A percentile compares a stretch with the other conserved stretches of the same genome.
phyloP scores from a whole-genome alignment of 2,797 vertebrate genomes.

The Mormyrus hasselquistii region DNA sequence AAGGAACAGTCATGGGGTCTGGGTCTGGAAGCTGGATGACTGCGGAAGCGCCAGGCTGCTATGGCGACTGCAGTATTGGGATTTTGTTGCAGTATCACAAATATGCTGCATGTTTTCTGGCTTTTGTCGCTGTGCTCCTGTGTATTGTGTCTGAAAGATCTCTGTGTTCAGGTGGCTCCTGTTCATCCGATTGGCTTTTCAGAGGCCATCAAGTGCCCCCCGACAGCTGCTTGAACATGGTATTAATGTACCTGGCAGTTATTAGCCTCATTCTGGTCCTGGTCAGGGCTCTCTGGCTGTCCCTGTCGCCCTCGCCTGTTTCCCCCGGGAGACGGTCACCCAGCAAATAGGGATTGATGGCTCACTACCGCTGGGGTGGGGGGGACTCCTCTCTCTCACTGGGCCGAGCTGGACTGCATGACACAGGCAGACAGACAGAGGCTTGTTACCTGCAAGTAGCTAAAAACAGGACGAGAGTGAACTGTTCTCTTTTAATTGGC shows the following conservation, averaged over 20 bases:
- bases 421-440: background rate
- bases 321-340: background rate
- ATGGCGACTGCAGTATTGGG: background rate
- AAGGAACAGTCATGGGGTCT: background rate
- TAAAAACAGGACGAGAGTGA: no score
- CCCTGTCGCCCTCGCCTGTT: background rate
- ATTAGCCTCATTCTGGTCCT: constrained; percentile 36
- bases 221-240: constrained; percentile 44
- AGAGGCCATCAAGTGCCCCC: constrained; percentile 45
- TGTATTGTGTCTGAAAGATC: constrained; percentile 19
- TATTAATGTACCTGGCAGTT: constrained; percentile 45
- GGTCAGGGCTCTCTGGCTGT: constrained; percentile 33
- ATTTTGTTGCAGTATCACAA: background rate
- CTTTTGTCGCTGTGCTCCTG: constrained; percentile 16
- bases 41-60: background rate
- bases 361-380: background rate
- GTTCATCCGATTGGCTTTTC: constrained; percentile 41
- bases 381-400: background rate
- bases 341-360: background rate
- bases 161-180: constrained; percentile 33
- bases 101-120: background rate
- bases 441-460: background rate
- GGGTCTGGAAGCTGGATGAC: background rate
- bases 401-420: background rate
- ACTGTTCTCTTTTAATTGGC: background rate